Base-by-base conservation (phyloP, 2,797 vertebrate species). In the Malurus splendens region DNA sequence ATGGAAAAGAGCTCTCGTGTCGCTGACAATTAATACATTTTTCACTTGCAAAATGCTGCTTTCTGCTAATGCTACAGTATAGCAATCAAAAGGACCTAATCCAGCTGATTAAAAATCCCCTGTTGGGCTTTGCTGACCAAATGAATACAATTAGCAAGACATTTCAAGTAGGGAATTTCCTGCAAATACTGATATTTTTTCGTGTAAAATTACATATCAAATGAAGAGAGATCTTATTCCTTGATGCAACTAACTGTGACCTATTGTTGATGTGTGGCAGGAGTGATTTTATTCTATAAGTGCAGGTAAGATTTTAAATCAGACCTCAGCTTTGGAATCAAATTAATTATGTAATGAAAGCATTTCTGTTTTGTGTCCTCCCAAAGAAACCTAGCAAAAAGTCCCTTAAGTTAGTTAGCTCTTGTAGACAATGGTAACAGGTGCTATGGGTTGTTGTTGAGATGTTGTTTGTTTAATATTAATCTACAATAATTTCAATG, bases 401-500 rank as follows among this genome's bases (percentile, higher is more conserved):
- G 56, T 59, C 57, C 88, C 80, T 90, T 83, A 86, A 80, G 41
- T 48, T 87, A 89, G 74, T 82, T 50, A 50, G 70, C 51, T 93
- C 24, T 23, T 57, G 71, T 74, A 89, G 88, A 93, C 92, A 67
- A 52, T 59, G 60, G 90, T 95, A 92, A 95, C 93, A 96, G 95
- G 94, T 96, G 84, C 87, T 93, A 73, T 50, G 78, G 51, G 79
- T 80, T 56, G 78, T 51, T 61, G 38, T 42, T 70, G 90, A 86
- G 90, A 76, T 92, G 83, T 87, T 92, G 51, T 86, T 94, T 95
- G 91, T 82, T 94, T 93, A 94, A 91, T 95, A 90, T 89, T 93
- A 96, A 93, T 90, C 59, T 92, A 84, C 96, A 96, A 95, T 93
- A 95, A 96, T 96, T 94, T 92, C 89, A 96, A 91, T 88, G 71